Evolutionary conservation across 2,797 vertebrate species (phyloP).

Genomic region (Takifugu rubripes): DNA sequence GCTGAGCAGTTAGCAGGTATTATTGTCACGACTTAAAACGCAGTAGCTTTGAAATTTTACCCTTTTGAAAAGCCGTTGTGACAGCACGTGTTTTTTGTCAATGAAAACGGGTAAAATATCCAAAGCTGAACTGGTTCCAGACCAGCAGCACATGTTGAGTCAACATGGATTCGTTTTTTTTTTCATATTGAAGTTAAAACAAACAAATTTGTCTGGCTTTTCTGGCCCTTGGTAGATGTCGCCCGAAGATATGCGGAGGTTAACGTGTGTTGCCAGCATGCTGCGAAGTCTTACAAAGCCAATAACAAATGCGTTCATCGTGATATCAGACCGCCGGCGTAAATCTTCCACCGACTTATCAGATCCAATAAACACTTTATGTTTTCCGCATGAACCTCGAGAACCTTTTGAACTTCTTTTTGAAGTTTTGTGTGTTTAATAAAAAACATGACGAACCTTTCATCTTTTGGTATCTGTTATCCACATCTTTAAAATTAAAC

Average conservation of each 20-base stretch:
- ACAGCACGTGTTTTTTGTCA: not conserved
- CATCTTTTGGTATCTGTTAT: constrained; percentile 14
- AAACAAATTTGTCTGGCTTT: constrained; percentile 1
- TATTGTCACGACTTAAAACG: not conserved
- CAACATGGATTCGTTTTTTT: not conserved
- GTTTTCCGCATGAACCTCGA: constrained; percentile 5
- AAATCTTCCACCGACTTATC: constrained; percentile 1
- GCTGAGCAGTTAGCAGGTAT: too few relatives aligned
- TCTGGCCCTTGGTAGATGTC: constrained; percentile 14
- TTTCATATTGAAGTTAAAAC: not conserved
- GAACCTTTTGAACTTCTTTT: constrained; percentile 15
- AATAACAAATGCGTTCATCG: constrained; percentile 3
- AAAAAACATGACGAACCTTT: constrained; percentile 1
- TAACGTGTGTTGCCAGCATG: constrained; percentile 13
- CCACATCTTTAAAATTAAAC: constrained; percentile 19
- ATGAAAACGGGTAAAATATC: not conserved
- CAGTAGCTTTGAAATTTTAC: not conserved
- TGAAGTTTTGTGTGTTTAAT: not conserved
- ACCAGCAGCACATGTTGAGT: constrained; percentile 23
- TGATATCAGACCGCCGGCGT: constrained; percentile 1
- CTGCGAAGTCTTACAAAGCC: constrained; percentile 4
- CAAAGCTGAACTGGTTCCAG: constrained; percentile 32
- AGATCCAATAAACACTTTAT: constrained; percentile 4
- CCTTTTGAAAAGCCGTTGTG: not conserved
- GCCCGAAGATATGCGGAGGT: constrained; percentile 3